Percentiles rank a stretch among this genome's conserved stretches.
phyloP scores from a whole-genome alignment of 2,888 invertebrate genomes.

The Drosophila siamana region DNA sequence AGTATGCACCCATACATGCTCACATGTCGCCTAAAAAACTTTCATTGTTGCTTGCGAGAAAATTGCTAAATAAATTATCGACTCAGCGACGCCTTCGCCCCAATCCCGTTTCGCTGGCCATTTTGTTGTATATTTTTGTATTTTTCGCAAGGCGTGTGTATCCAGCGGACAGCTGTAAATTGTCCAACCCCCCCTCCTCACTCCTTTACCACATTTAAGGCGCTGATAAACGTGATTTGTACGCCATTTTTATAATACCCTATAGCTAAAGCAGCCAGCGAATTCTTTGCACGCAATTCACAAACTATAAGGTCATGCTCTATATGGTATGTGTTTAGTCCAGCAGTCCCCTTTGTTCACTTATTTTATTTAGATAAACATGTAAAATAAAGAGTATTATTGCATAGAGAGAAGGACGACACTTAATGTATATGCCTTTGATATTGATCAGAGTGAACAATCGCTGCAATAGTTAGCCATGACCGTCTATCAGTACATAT shows the following conservation, averaged over 20 bases:
- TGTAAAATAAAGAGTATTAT: too few species aligned
- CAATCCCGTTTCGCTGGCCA: conserved; percentile 38
- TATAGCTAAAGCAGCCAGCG: neutral
- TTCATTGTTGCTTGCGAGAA: conserved; percentile 39
- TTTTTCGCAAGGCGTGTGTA: conserved; percentile 33
- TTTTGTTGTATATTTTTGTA: conserved; percentile 4
- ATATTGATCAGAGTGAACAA: too few species aligned
- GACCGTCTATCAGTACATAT: too few species aligned
- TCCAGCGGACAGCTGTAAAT: conserved; percentile 46
- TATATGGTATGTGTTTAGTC: neutral
- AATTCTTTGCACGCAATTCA: too few species aligned
- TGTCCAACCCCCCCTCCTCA: conserved; percentile 18
- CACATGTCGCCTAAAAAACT: conserved; percentile 32
- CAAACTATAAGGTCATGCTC: too few species aligned
- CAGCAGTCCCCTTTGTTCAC: neutral
- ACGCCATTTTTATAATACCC: conserved; percentile 14
- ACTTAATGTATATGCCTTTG: too few species aligned
- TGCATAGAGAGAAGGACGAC: too few species aligned
- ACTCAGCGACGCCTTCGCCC: conserved; percentile 31
- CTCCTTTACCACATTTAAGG: conserved; percentile 28
- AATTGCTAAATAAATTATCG: conserved; percentile 44
- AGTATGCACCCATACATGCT: neutral
- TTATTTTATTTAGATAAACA: conserved; percentile 10
- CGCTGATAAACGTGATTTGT: conserved; percentile 49
- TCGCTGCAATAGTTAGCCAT: too few species aligned